Conservation (phyloP, 2,888 invertebrate species). For the Ichneumoninae sp. region DNA sequence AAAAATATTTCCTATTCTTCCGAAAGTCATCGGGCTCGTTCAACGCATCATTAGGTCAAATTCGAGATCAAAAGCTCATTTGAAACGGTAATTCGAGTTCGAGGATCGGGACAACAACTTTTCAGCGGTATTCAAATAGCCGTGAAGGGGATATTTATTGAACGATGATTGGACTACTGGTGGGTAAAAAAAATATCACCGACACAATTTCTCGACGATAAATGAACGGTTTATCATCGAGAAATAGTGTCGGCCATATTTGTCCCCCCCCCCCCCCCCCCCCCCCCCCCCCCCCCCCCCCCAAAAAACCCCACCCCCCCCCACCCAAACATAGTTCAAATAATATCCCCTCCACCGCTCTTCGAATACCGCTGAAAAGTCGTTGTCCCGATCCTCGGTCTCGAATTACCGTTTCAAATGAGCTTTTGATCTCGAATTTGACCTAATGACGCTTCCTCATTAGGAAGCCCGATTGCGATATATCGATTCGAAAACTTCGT, state of each 20-base stretch:
- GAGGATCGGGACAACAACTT: background rate
- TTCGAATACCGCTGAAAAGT: background rate
- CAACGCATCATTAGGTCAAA: background rate
- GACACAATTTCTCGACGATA: background rate
- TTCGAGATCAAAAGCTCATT: background rate
- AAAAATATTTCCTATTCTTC: background rate
- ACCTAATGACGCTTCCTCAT: background rate
- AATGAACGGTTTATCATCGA: background rate
- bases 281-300: no score
- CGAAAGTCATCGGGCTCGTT: background rate
- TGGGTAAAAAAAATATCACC: background rate
- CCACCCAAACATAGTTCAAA: background rate
- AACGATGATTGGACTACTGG: background rate
- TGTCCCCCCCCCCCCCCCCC: background rate
- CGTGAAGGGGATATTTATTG: background rate
- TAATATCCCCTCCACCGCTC: background rate
- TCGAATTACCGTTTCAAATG: background rate
- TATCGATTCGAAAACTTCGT: slow-evolving; percentile 8
- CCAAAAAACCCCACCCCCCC: no score
- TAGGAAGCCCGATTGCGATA: background rate
- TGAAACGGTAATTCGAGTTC: background rate
- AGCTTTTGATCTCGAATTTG: background rate
- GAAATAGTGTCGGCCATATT: background rate
- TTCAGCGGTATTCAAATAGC: background rate
- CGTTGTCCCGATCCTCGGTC: background rate